Percentiles rank a stretch among this genome's conserved stretches.
Evolutionary conservation across 2,888 invertebrate species (phyloP).

Genomic region (Eupithecia centaureata): DNA sequence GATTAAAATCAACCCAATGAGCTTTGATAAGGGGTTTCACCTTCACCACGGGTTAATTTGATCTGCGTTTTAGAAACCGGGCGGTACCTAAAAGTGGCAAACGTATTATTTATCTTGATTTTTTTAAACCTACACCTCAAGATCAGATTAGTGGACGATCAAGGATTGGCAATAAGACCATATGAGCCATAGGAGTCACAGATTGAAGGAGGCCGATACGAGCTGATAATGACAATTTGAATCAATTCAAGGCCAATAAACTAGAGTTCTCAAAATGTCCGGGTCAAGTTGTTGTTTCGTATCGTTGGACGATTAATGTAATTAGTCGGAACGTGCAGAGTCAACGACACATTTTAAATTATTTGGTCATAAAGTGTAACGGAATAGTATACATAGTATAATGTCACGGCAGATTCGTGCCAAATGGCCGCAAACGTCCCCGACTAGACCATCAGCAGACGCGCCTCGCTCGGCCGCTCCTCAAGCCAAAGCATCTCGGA

Average conservation of each 20-base stretch:
- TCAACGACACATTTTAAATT: slow-evolving; percentile 32
- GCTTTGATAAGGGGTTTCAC: neutral
- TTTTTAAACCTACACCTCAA: neutral
- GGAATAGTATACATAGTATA: slow-evolving; percentile 40
- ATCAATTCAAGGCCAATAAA: slow-evolving; percentile 25
- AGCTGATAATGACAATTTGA: slow-evolving; percentile 10
- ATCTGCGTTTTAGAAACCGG: neutral
- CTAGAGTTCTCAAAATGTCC: slow-evolving; percentile 25
- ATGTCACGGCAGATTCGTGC: slow-evolving; percentile 47
- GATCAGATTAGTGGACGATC: neutral
- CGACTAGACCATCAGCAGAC: slow-evolving; percentile 62
- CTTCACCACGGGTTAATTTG: neutral
- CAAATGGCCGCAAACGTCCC: slow-evolving; percentile 48
- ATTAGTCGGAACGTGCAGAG: slow-evolving; percentile 25
- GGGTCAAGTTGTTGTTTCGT: slow-evolving; percentile 20
- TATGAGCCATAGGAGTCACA: neutral
- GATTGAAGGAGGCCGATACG: neutral
- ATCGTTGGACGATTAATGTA: slow-evolving; percentile 20
- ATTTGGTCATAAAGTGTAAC: slow-evolving; percentile 41
- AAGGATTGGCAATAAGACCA: neutral
- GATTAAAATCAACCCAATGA: neutral
- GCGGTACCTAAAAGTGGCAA: too few species aligned
- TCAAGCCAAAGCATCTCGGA: slow-evolving; percentile 41
- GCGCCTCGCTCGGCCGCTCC: slow-evolving; percentile 40
- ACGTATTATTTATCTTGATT: neutral